These are phyloP conservation scores for Rhinopithecus roxellana DNA, from an alignment of 2,113 vertebrate species.

Conservation along the genomic window DNA sequence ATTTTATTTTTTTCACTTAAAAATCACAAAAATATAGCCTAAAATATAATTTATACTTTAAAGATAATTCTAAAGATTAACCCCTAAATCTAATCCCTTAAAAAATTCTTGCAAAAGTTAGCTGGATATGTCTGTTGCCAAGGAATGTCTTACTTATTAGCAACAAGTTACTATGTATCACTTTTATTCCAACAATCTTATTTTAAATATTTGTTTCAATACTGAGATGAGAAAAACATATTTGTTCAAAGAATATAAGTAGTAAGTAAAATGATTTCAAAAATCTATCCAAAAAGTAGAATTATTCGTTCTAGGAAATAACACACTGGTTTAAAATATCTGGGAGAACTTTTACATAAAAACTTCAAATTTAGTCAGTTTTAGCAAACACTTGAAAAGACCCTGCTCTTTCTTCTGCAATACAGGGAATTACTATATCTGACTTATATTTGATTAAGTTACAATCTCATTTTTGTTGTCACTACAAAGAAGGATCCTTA, in stretches of 20 bases:
- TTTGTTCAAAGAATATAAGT: neutral
- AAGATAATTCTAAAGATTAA: conserved; percentile 27
- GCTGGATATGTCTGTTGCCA: neutral
- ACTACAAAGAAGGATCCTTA: neutral
- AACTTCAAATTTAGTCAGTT: conserved; percentile 10
- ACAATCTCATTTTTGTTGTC: neutral
- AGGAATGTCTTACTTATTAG: neutral
- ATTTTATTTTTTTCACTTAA: neutral
- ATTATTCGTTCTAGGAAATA: neutral
- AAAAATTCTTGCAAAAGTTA: neutral
- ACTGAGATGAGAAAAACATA: neutral
- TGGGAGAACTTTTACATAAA: neutral
- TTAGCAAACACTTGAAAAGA: neutral
- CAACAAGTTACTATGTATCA: neutral
- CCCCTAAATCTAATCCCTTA: neutral
- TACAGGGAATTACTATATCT: neutral
- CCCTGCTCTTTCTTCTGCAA: neutral
- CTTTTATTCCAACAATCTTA: neutral
- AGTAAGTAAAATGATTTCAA: neutral
- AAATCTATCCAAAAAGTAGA: neutral
- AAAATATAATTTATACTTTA: neutral
- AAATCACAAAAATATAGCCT: conserved; percentile 30
- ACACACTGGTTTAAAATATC: neutral
- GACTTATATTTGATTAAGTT: neutral
- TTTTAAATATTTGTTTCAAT: neutral